A percentile compares a stretch with the other conserved stretches of the same genome.
These are phyloP conservation scores for Alosa alosa DNA, from an alignment of 2,113 vertebrate genomes.

Conservation along the genomic window DNA sequence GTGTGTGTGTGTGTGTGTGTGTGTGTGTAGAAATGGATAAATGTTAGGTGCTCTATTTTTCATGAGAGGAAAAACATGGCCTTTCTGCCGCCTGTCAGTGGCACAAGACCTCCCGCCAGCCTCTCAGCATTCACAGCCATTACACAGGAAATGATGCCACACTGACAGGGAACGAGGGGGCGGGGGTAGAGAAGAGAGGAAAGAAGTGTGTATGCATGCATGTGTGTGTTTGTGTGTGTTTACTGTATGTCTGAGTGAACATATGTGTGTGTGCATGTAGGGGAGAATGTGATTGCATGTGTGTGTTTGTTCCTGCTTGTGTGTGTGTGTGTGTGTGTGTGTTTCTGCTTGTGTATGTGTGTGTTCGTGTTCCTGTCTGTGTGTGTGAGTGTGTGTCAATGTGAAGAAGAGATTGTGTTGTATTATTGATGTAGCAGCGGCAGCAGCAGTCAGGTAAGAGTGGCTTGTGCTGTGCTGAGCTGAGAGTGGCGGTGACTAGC, in stretches of 20 bases:
- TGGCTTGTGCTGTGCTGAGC: background rate
- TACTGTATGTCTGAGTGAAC: background rate
- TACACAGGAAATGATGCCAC: background rate
- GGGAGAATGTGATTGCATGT: background rate
- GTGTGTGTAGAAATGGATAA: background rate
- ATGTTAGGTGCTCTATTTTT: background rate
- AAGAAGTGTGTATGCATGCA: background rate
- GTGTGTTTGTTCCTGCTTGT: background rate
- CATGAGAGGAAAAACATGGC: slow-evolving; percentile 1
- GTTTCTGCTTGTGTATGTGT: background rate
- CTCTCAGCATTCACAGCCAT: background rate
- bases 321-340: background rate
- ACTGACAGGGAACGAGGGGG: background rate
- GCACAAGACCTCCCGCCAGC: background rate
- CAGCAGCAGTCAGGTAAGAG: slow-evolving; percentile 27
- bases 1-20: too few species aligned
- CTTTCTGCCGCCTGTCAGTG: slow-evolving; percentile 1
- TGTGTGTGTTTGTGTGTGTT: background rate
- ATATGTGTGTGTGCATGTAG: background rate
- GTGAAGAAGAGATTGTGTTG: slow-evolving; percentile 18
- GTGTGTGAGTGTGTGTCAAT: slow-evolving; percentile 12
- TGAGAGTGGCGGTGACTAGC: slow-evolving; percentile 37
- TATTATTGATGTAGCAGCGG: slow-evolving; percentile 34
- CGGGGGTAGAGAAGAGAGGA: background rate
- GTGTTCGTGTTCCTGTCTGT: background rate